Evolutionary conservation across 1,140 invertebrate genomes (phyloP), one percentile per base, ranked within the genome.

Genomic region (Drosophila repleta): DNA sequence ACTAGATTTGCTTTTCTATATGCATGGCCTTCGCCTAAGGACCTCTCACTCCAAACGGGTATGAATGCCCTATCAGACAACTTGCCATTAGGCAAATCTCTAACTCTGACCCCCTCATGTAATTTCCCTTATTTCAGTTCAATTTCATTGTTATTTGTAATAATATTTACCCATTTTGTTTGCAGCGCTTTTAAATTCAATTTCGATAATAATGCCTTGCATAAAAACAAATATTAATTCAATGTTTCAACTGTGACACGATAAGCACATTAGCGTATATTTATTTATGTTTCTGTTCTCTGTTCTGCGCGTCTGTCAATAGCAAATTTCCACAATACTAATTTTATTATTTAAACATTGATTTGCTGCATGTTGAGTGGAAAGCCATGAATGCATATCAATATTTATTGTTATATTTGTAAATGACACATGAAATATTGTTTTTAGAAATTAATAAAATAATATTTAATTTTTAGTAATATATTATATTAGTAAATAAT

Each of bases 1-100:
- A 61, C 56, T 84, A 84, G 80, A 84, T 84, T 85, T 85, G 62
- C 57, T 74, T 74, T 67, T 70, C 65, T 67, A 55, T 73, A 61
- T 73, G 64, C 64, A 73, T 56, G 21, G 17, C 29, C 21, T 8
- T 67, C 21, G 24, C 10, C 32, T n/a, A 21, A 20, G 4, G 52
- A 5, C 32, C 17, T 11, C 45, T 41, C 6, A 20, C 17, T 46
- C 20, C 2, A 0, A 26, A 24, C 20, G 51, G 51, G 53, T 24
- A 49, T 57, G 21, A n/a, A 29, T 17, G 43, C 2, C 32, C 20
- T 18, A 49, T 48, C 29, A 13, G 24, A 18, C 21, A 18, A 18
- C 29, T 66, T 48, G 55, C 17, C 21, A 35, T 57, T 26, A 17
- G 11, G 15, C n/a, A 53, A 17, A 29, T 13, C 2, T 29, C 6